Evolutionary conservation across 2,113 vertebrate genomes (phyloP).

Genomic region (Stictonetta naevosa): DNA sequence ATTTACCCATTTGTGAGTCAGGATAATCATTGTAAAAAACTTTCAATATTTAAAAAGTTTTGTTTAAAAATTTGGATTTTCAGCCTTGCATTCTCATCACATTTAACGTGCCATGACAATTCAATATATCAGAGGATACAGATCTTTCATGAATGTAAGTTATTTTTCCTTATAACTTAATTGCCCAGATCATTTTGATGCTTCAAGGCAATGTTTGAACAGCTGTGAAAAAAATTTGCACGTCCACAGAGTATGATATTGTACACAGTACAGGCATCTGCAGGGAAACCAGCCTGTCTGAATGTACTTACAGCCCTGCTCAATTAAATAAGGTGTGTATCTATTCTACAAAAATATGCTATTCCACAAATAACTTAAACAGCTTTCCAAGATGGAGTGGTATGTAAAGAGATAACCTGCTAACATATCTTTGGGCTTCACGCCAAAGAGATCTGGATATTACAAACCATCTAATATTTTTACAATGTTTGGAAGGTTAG

Average conservation of each 20-base stretch:
- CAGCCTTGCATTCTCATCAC: background rate
- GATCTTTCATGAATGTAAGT: background rate
- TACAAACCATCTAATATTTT: background rate
- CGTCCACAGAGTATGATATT: background rate
- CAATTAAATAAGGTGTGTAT: background rate
- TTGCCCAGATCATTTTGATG: slow-evolving; percentile 10
- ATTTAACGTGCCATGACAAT: background rate
- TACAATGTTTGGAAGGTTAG: background rate
- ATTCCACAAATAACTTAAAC: background rate
- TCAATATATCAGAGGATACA: background rate
- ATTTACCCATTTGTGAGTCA: background rate
- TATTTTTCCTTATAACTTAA: slow-evolving; percentile 29
- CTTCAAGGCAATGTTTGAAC: slow-evolving; percentile 21
- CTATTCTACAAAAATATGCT: background rate
- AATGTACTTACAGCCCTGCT: background rate
- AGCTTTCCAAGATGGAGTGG: background rate
- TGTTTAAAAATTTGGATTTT: background rate
- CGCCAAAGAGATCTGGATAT: background rate
- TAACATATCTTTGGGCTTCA: background rate
- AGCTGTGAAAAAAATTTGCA: slow-evolving; percentile 30
- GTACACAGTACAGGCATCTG: background rate
- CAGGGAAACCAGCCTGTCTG: background rate
- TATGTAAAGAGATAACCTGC: background rate
- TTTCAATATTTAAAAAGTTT: background rate
- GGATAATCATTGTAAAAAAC: background rate